Base-by-base conservation (phyloP, 2,797 vertebrate species). In the Malurus leucopterus region DNA sequence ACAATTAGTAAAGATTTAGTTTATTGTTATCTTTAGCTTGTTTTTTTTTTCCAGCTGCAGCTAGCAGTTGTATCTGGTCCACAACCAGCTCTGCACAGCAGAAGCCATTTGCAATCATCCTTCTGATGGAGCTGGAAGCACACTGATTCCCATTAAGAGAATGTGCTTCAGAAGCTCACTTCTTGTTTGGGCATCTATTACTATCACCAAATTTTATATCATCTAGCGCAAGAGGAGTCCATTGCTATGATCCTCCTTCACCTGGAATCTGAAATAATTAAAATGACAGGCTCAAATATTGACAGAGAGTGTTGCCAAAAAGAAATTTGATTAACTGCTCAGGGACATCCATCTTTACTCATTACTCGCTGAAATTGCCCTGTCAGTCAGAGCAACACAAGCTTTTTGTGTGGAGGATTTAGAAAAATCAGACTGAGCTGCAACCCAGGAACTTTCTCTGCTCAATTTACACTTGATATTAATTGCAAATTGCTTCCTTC, bases 351-450 rank as follows among this genome's bases (percentile, higher is more conserved):
- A 75, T 89, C 73, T 94, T 92, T 86, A 93, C 44, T 75, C 59
- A 70, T 89, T 81, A 93, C 51, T 89, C 0, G 30, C 67, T 46
- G 34, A 94, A 92, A 93, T 63, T 84, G 63, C 75, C 50, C 71
- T 82, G 82, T 92, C 88, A 95, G 54, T 94, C 89, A 94, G 27
- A 86, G 51, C 46, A 88, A 54, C 19, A 49, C 14, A 76, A 41
- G 30, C 32, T 88, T 86, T 91, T 88, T 0, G 0, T 14, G 40
- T 27, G 36, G 14, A 88, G 23, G 24, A 65, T 64, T 86, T 69
- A 50, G 23, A 86, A 91, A 81, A 92, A 84, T 36, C 62, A 83
- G 38, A 67, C 67, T 61, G n/a, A 86, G 34, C 38, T 91, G 63
- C 73, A 94, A 91, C n/a, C 44, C 70, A 89, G 63, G 19, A 51